phyloP scores from a whole-genome alignment of 2,888 invertebrate genomes.

The Phrixothrix hirtus region DNA sequence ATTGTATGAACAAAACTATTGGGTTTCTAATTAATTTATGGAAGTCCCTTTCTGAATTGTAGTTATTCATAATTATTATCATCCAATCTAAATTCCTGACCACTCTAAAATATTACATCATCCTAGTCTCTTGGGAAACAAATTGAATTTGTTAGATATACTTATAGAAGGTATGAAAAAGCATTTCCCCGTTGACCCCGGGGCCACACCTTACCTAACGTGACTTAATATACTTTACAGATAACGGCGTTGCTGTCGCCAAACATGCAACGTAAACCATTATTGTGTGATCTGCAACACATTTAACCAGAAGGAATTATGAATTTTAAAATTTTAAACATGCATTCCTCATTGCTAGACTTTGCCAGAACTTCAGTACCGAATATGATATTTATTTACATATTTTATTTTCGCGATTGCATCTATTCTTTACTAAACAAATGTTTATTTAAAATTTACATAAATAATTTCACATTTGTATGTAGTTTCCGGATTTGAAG shows the following conservation, averaged over 20 bases:
- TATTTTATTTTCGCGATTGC: not conserved
- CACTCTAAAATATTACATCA: slow-evolving; percentile 13
- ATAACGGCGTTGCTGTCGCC: slow-evolving; percentile 27
- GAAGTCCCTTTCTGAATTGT: too few relatives aligned
- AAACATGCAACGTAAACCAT: slow-evolving; percentile 25
- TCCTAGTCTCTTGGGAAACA: slow-evolving; percentile 14
- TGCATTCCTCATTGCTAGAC: too few relatives aligned
- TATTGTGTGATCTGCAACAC: slow-evolving; percentile 7
- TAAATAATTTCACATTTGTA: slow-evolving; percentile 31
- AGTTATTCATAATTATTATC: not conserved
- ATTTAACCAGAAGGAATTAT: too few relatives aligned
- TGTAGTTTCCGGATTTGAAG: slow-evolving; percentile 27
- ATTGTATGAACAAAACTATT: too few relatives aligned
- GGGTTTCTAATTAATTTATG: too few relatives aligned
- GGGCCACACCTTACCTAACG: slow-evolving; percentile 36
- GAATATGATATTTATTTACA: too few relatives aligned
- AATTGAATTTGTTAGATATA: slow-evolving; percentile 20
- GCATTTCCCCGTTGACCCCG: slow-evolving; percentile 20
- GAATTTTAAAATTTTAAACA: slow-evolving; percentile 8
- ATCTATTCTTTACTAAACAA: slow-evolving; percentile 13
- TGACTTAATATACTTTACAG: slow-evolving; percentile 37
- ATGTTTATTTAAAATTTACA: slow-evolving; percentile 18
- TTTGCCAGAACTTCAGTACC: too few relatives aligned
- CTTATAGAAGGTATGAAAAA: slow-evolving; percentile 20
- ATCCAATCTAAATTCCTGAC: slow-evolving; percentile 1